Conservation (phyloP, 1,140 invertebrate genomes). For the Idris sp. region DNA sequence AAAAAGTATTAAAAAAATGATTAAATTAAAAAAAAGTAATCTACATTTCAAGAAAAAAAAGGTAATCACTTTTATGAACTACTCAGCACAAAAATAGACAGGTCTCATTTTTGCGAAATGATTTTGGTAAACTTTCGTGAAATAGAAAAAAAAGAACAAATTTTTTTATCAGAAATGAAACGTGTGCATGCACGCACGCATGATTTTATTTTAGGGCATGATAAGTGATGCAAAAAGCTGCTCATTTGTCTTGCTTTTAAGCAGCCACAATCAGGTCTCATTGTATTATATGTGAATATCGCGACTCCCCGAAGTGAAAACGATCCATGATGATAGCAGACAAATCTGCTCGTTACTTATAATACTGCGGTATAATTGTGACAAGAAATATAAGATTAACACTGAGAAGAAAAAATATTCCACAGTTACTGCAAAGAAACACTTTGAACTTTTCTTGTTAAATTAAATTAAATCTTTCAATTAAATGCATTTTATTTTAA, state of each 20-base stretch:
- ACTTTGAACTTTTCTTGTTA: too few species aligned
- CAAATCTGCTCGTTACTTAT: constrained; percentile 50
- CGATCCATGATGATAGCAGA: constrained; percentile 60
- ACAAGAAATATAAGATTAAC: constrained; percentile 23
- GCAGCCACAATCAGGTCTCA: constrained; percentile 69
- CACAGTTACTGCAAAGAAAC: background rate
- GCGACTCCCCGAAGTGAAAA: constrained; percentile 70
- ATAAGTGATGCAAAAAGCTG: constrained; percentile 39
- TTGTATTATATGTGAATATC: constrained; percentile 67
- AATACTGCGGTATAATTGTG: constrained; percentile 24
- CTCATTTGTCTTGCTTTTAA: constrained; percentile 64
- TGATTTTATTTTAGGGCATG: constrained; percentile 23
- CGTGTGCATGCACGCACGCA: constrained; percentile 2
- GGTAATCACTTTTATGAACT: too few species aligned
- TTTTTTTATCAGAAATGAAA: background rate
- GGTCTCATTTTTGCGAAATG: constrained; percentile 3
- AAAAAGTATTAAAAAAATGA: too few species aligned
- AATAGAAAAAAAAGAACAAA: too few species aligned
- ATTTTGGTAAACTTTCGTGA: constrained; percentile 22
- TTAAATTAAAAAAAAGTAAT: too few species aligned
- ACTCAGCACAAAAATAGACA: constrained; percentile 9
- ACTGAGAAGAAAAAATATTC: constrained; percentile 24
- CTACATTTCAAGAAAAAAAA: too few species aligned
- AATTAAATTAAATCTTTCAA: too few species aligned
- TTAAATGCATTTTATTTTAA: too few species aligned